Percentiles rank a stretch among this genome's conserved stretches.
Evolutionary conservation across 2,113 vertebrate genomes (phyloP).

Genomic region (Chascanopsetta lugubris): DNA sequence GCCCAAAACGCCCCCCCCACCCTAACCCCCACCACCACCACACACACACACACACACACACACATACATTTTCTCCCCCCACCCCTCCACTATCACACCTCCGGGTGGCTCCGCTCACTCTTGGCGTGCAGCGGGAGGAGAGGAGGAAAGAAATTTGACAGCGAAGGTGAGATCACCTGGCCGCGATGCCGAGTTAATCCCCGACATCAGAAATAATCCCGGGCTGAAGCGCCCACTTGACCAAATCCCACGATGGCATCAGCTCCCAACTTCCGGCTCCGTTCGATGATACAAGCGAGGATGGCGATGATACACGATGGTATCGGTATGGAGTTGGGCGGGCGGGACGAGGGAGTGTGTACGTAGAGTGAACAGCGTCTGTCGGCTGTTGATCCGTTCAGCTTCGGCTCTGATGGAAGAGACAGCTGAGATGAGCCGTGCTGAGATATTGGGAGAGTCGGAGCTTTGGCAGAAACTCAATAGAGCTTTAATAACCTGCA

Average conservation of each 20-base stretch:
- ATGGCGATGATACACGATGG: conserved; percentile 26
- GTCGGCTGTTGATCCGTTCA: conserved; percentile 60
- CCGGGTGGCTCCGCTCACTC: conserved; percentile 32
- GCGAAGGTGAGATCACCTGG: conserved; percentile 27
- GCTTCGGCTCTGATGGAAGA: conserved; percentile 61
- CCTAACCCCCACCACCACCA: too few species aligned
- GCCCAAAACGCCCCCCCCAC: too few species aligned
- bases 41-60: too few species aligned
- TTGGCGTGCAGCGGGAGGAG: conserved; percentile 8
- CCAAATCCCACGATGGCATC: conserved; percentile 41
- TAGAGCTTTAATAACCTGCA: conserved; percentile 79
- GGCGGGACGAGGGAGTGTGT: conserved; percentile 35
- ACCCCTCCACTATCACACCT: conserved; percentile 57
- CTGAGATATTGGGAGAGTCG: conserved; percentile 71
- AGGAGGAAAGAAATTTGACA: conserved; percentile 39
- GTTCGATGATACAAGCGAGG: conserved; percentile 16
- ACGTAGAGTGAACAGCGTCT: conserved; percentile 38
- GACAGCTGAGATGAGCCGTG: conserved; percentile 64
- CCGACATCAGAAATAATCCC: conserved; percentile 18
- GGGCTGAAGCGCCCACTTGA: conserved; percentile 35
- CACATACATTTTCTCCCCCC: too few species aligned
- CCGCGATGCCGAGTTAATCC: conserved; percentile 41
- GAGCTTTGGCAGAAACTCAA: conserved; percentile 80
- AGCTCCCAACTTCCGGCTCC: conserved; percentile 32
- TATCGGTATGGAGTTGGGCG: conserved; percentile 35